Conservation (phyloP, 2,797 vertebrate genomes). For the Enoplosus armatus region DNA sequence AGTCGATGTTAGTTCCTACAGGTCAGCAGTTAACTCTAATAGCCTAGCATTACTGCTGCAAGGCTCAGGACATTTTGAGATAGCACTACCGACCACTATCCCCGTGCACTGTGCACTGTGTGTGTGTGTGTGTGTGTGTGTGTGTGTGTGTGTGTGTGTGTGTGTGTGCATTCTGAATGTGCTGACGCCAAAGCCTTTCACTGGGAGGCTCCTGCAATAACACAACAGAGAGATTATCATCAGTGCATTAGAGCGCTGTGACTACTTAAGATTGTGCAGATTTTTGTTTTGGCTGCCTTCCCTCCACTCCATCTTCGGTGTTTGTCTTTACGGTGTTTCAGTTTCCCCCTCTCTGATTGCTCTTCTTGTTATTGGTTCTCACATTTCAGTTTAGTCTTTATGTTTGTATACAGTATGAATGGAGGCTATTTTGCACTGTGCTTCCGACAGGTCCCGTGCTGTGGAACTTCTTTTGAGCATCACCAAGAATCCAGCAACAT, state of each 20-base stretch:
- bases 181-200: constrained; percentile 52
- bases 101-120: constrained; percentile 15
- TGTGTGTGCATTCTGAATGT: constrained; percentile 29
- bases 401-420: not conserved
- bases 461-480: constrained; percentile 6
- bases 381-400: constrained; percentile 23
- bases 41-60: constrained; percentile 49
- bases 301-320: constrained; percentile 28
- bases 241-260: constrained; percentile 32
- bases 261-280: constrained; percentile 35
- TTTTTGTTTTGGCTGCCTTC: constrained; percentile 46
- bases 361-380: constrained; percentile 25
- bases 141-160: constrained; percentile 16
- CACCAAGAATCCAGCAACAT: constrained; percentile 13
- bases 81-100: constrained; percentile 3
- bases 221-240: constrained; percentile 53
- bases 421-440: constrained; percentile 1
- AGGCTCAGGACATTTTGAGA: constrained; percentile 50
- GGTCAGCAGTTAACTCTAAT: constrained; percentile 68
- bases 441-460: not conserved
- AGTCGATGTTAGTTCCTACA: constrained; percentile 55
- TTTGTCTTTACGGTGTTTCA: constrained; percentile 42
- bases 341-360: constrained; percentile 11
- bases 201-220: constrained; percentile 40
- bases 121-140: constrained; percentile 25